Base-by-base conservation (phyloP, 1,140 invertebrate genomes). In the Ectropis grisescens region DNA sequence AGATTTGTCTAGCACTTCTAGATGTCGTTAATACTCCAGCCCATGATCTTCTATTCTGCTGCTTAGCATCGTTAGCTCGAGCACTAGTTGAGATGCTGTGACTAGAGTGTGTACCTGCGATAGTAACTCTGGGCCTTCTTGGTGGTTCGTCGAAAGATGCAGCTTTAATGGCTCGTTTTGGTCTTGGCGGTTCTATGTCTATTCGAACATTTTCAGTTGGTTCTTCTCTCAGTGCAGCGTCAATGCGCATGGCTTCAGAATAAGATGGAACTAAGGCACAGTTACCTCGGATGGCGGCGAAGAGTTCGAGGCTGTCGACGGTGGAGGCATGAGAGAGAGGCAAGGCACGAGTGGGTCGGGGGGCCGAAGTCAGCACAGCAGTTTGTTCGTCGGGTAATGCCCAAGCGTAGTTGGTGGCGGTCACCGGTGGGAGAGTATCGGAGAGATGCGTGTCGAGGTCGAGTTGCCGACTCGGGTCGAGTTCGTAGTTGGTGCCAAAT, bases 301-400 rank as follows among this genome's bases (percentile, higher is more conserved):
- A 79, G 19, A 76, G 44, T 47, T 79, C 70, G 25, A 74, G 53
- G 34, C 68, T 78, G 33, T 83, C 75, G 4, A 80, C 72, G 11
- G 74, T 79, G 40, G 82, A 55, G 34, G 81, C 51, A 69, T 86
- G 43, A 83, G 88, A 86, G 86, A 89, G 28, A 88, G 84, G 41
- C 89, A 82, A 26, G 84, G 91, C 65, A 87, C 91, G 44, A 82
- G 91, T 79, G 89, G 94, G 71, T 84, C 91, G 71, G 81, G 87
- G 29, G 84, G 89, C 31, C 72, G 85, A 42, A 88, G 88, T 56
- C 78, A 82, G 50, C 2, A 82, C 55, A 1, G 80, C 80, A 31
- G 70, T 90, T 44, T 90, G 81, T 43, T 93, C 90, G 45, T 82
- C 79, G 9, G 71, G 67, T 5, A 82, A 52, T 11, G 68, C 67